phyloP scores from a whole-genome alignment of 2,797 vertebrate species.

The Diplodus puntazzo region DNA sequence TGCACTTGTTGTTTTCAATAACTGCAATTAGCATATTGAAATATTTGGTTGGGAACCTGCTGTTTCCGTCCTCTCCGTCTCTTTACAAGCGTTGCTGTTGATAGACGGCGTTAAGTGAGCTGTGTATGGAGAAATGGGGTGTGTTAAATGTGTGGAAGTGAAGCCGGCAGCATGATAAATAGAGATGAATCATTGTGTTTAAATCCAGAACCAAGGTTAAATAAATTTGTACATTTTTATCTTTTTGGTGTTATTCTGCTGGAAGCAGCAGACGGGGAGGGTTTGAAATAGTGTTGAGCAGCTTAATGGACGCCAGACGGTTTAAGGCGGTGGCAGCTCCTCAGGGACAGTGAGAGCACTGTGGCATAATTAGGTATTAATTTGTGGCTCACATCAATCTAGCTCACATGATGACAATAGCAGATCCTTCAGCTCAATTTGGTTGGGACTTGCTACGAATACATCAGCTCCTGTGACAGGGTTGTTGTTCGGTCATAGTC shows the following conservation, averaged over 20 bases:
- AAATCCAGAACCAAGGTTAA: not conserved
- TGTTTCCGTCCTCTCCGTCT: slow-evolving; percentile 12
- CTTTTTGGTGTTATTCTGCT: slow-evolving; percentile 6
- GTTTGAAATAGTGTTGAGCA: slow-evolving; percentile 14
- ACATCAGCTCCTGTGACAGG: not conserved
- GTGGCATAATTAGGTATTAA: slow-evolving; percentile 5
- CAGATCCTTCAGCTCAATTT: not conserved
- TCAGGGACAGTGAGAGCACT: slow-evolving; percentile 6
- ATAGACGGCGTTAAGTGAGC: slow-evolving; percentile 14
- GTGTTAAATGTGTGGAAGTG: not conserved
- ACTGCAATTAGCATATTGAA: slow-evolving; percentile 37
- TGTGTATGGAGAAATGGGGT: not conserved
- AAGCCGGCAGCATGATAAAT: slow-evolving; percentile 8
- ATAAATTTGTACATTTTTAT: not conserved
- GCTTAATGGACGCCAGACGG: slow-evolving; percentile 9
- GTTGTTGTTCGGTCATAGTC: not conserved
- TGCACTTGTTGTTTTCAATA: slow-evolving; percentile 21
- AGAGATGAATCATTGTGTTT: slow-evolving; percentile 12
- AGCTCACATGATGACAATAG: not conserved
- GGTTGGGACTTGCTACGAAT: not conserved
- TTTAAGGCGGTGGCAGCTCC: slow-evolving; percentile 22
- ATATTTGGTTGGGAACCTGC: slow-evolving; percentile 34
- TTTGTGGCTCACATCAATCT: slow-evolving; percentile 6
- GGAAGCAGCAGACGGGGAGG: slow-evolving; percentile 4
- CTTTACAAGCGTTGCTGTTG: not conserved